Percentiles rank a stretch among this genome's conserved stretches.
Conservation (phyloP, 2,797 vertebrate genomes). For the Cephalopachus bancanus region DNA sequence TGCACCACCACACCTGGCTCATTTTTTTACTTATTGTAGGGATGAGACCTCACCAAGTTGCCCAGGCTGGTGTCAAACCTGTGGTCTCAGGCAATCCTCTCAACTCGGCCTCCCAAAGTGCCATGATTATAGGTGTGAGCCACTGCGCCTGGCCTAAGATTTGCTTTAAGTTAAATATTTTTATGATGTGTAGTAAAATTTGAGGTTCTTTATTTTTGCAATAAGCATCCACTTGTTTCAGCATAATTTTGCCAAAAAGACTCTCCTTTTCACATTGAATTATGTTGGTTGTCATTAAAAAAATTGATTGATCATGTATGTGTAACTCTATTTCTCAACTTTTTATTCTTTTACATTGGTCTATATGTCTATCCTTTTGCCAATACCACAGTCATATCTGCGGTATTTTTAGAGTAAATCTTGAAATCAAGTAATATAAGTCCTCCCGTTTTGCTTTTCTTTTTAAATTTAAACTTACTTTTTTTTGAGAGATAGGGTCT, state of each 20-base stretch:
- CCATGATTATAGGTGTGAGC: too few relatives aligned
- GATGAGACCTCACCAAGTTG: too few relatives aligned
- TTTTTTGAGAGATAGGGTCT: too few relatives aligned
- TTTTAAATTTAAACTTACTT: too few relatives aligned
- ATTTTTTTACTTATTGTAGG: too few relatives aligned
- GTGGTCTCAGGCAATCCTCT: too few relatives aligned
- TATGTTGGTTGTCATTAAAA: neutral
- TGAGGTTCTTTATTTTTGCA: neutral
- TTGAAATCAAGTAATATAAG: neutral
- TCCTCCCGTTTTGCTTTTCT: neutral
- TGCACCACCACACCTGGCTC: too few relatives aligned
- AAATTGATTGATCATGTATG: neutral
- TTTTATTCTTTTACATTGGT: neutral
- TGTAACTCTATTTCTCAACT: neutral
- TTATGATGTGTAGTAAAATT: neutral
- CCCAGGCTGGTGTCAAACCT: too few relatives aligned
- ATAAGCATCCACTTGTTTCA: neutral
- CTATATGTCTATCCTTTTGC: neutral
- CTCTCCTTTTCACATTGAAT: neutral
- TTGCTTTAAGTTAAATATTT: neutral
- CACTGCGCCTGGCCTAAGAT: too few relatives aligned
- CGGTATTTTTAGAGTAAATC: too few relatives aligned
- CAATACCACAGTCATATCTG: neutral
- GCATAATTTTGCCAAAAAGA: neutral
- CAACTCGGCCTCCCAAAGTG: too few relatives aligned